These are phyloP conservation scores for Rhingia campestris DNA, from an alignment of 2,888 invertebrate genomes.

Conservation along the genomic window DNA sequence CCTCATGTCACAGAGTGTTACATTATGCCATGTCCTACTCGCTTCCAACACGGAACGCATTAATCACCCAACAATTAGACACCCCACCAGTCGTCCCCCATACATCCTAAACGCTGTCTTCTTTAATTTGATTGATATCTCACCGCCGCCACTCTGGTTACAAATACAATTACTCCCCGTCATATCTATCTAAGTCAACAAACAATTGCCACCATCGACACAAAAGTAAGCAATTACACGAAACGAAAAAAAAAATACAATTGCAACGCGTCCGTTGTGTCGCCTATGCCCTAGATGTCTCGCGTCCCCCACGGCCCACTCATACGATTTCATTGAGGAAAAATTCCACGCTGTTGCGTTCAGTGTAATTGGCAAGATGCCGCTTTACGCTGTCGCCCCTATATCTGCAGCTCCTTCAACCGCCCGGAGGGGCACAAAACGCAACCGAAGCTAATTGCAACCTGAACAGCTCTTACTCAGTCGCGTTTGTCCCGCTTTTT, in stretches of 20 bases:
- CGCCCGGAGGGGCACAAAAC: slow-evolving; percentile 43
- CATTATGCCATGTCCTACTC: slow-evolving; percentile 41
- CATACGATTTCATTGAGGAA: slow-evolving; percentile 60
- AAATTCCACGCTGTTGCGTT: slow-evolving; percentile 48
- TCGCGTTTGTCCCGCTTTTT: slow-evolving; percentile 32
- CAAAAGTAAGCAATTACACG: slow-evolving; percentile 67
- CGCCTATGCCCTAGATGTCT: slow-evolving; percentile 5
- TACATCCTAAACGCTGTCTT: slow-evolving; percentile 38
- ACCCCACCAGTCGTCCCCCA: not conserved
- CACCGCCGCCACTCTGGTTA: slow-evolving; percentile 54
- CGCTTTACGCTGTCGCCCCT: slow-evolving; percentile 32
- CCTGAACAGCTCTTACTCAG: slow-evolving; percentile 49
- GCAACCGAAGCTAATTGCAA: slow-evolving; percentile 71
- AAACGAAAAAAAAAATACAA: slow-evolving; percentile 23
- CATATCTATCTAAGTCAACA: slow-evolving; percentile 49
- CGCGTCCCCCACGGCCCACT: slow-evolving; percentile 1
- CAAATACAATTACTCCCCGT: slow-evolving; percentile 60
- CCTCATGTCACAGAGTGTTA: slow-evolving; percentile 42
- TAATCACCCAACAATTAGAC: slow-evolving; percentile 65
- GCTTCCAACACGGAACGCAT: slow-evolving; percentile 51
- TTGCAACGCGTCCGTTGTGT: slow-evolving; percentile 28
- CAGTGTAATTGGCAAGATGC: slow-evolving; percentile 67
- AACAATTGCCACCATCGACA: slow-evolving; percentile 66
- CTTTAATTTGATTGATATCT: slow-evolving; percentile 72
- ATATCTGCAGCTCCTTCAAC: slow-evolving; percentile 6